Percentiles rank a stretch among this genome's conserved stretches.
Evolutionary conservation across 2,797 vertebrate genomes (phyloP).

Genomic region (Erpetoichthys calabaricus): DNA sequence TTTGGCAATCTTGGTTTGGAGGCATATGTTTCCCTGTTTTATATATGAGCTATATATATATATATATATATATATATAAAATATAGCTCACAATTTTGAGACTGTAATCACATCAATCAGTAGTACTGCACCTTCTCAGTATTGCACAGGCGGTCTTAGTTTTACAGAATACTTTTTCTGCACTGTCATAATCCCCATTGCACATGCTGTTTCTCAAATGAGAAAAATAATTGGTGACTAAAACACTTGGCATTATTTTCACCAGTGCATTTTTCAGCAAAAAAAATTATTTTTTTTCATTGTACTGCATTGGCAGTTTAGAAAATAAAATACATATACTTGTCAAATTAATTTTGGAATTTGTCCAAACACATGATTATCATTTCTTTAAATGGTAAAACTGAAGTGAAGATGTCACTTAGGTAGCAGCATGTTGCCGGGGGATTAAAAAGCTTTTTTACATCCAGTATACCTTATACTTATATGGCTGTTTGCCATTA

Average conservation of each 20-base stretch:
- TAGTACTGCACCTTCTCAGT: slow-evolving; percentile 22
- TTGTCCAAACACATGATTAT: no score
- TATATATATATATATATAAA: no score
- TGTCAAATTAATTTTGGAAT: not conserved
- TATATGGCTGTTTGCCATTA: no score
- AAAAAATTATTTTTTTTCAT: no score
- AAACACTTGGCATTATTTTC: slow-evolving; percentile 27
- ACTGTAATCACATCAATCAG: slow-evolving; percentile 16
- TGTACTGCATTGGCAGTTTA: no score
- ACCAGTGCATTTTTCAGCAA: slow-evolving; percentile 9
- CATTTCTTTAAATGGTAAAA: no score
- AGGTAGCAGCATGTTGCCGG: no score
- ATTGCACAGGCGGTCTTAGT: slow-evolving; percentile 32
- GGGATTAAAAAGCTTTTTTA: no score
- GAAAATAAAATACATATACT: no score
- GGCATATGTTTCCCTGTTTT: slow-evolving; percentile 14
- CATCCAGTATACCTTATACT: no score
- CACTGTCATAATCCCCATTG: slow-evolving; percentile 45
- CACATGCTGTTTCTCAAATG: slow-evolving; percentile 45
- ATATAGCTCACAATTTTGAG: slow-evolving; percentile 25
- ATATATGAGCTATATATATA: no score
- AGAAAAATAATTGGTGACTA: slow-evolving; percentile 26
- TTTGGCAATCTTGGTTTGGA: slow-evolving; percentile 23
- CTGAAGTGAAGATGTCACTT: no score
- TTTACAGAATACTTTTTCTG: slow-evolving; percentile 25